Conservation (phyloP, 2,797 vertebrate species). For the Siniperca undulata region DNA sequence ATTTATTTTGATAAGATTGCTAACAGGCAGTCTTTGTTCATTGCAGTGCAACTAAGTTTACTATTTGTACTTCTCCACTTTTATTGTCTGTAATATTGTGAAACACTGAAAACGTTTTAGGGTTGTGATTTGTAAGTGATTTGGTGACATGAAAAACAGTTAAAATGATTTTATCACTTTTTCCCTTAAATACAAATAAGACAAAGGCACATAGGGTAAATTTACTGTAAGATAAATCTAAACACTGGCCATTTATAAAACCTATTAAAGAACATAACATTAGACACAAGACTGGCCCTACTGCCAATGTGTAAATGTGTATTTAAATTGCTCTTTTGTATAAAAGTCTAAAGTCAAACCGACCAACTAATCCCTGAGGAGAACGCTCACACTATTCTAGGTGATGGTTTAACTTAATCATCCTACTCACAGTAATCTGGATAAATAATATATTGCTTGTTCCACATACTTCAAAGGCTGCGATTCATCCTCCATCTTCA, state of each 20-base stretch:
- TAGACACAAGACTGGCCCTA: not conserved
- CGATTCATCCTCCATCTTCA: conserved; percentile 71
- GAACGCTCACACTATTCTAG: not conserved
- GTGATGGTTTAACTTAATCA: not conserved
- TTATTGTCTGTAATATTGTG: not conserved
- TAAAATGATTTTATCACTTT: not conserved
- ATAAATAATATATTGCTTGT: not conserved
- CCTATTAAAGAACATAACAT: not conserved
- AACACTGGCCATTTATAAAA: not conserved
- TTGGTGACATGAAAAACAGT: not conserved
- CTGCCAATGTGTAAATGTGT: not conserved
- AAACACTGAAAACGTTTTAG: not conserved
- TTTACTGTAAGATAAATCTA: conserved; percentile 1
- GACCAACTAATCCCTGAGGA: not conserved
- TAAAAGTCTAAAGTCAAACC: not conserved
- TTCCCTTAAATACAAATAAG: not conserved
- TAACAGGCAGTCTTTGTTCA: not conserved
- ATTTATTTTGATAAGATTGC: not conserved
- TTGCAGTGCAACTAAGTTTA: not conserved
- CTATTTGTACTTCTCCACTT: not conserved
- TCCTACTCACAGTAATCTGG: not conserved
- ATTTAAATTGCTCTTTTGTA: not conserved
- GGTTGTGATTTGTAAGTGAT: not conserved
- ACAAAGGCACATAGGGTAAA: not conserved
- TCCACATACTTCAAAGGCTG: conserved; percentile 81